Evolutionary conservation across 2,888 invertebrate genomes (phyloP), one percentile per base, ranked within the genome.

Genomic region (Allolobophora icterica): DNA sequence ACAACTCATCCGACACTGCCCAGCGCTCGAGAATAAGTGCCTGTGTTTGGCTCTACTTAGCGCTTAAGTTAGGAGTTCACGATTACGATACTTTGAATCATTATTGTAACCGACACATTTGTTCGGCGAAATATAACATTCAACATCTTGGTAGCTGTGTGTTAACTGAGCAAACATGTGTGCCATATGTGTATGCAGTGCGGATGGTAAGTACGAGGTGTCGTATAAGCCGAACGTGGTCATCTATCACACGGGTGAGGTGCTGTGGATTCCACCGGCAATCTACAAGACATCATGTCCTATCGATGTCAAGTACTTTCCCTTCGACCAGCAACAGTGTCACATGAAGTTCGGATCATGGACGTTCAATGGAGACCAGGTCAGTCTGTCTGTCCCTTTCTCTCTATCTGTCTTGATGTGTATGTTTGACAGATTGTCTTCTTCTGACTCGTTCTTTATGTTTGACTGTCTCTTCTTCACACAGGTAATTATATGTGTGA

Each of bases 221-320:
- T 97, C 99, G 93, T 99, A 99, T 96, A 99, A 99, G 96, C 99
- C 99, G 91, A 99, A 99, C 96, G 99, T 99, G 52, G 96, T 99
- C 92, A 98, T 99, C 94, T 98, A 99, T 96, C 97, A 98, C 30
- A 97, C 97, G 93, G 99, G 99, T 58, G 97, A 98, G 96, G 95
- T 99, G 58, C 96, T 99, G 89, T 99, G 99, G 99, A 99, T 99
- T 84, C 99, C 99, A 15, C 99, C 99, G 89, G 99, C 99, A 91
- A 99, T 99, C 95, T 99, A 99, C 96, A 99, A 98, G 96, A 99
- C 98, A 96, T 99, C 99, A 91, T 99, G 99, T 96, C 98, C 99
- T 45, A 99, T 99, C 94, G 99, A 99, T 96, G 99, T 99, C 92
- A 98, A 98, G 93, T 99, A 98, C 96, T 99, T 99, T 95, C 99